These are phyloP conservation scores for Odontocerum albicorne DNA, from an alignment of 2,888 invertebrate genomes.

Conservation along the genomic window DNA sequence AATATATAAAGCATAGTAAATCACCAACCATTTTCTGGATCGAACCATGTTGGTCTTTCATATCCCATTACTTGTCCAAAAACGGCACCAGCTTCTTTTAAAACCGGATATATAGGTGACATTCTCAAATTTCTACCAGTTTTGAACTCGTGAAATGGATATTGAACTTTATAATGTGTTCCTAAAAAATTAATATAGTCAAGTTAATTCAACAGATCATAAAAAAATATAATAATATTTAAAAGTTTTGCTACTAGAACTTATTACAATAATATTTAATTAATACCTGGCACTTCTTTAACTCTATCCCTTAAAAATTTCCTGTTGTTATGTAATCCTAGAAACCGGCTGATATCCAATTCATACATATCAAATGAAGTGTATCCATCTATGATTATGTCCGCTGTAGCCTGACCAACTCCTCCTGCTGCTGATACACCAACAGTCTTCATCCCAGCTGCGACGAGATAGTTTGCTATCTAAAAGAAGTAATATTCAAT, in stretches of 20 bases:
- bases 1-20: no score
- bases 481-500: slow-evolving; percentile 42
- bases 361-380: slow-evolving; percentile 85
- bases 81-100: slow-evolving; percentile 88
- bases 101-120: slow-evolving; percentile 92
- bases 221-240: slow-evolving; percentile 9
- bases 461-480: slow-evolving; percentile 87
- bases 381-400: slow-evolving; percentile 81
- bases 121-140: slow-evolving; percentile 88
- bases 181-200: slow-evolving; percentile 50
- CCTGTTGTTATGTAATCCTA: slow-evolving; percentile 92
- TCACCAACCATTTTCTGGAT: slow-evolving; percentile 51
- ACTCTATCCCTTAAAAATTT: slow-evolving; percentile 90
- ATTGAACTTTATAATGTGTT: slow-evolving; percentile 77
- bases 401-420: slow-evolving; percentile 87
- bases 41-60: slow-evolving; percentile 93
- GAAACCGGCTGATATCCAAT: slow-evolving; percentile 85
- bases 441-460: slow-evolving; percentile 95
- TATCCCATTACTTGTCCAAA: slow-evolving; percentile 99
- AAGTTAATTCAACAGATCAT: no score
- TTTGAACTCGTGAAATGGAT: slow-evolving; percentile 84
- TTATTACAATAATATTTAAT: no score
- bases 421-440: slow-evolving; percentile 96
- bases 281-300: slow-evolving; percentile 87
- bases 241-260: neutral